Evolutionary conservation across 2,888 invertebrate species (phyloP).

Genomic region (Achlya flavicornis): DNA sequence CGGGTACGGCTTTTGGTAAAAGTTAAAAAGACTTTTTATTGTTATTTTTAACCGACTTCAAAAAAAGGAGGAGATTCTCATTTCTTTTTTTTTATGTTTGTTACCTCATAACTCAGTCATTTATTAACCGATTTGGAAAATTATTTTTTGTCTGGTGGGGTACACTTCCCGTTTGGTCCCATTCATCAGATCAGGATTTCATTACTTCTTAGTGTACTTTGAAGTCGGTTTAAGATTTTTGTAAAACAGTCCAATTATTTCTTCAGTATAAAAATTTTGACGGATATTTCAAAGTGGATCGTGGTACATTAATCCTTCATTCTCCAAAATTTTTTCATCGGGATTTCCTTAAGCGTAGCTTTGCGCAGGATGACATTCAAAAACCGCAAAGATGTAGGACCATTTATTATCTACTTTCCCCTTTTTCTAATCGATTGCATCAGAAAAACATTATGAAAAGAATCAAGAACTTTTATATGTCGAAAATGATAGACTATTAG

Average conservation of each 20-base stretch:
- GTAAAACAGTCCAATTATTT: too few species aligned
- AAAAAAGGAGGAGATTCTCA: too few species aligned
- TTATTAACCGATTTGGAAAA: too few species aligned
- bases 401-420: slow-evolving; percentile 17
- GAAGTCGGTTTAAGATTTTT: too few species aligned
- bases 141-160: too few species aligned
- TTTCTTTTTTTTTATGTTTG: too few species aligned
- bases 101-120: too few species aligned
- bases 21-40: not conserved
- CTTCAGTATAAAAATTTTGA: not conserved
- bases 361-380: slow-evolving; percentile 1
- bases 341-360: not conserved
- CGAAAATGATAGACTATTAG: not conserved
- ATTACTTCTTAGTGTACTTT: too few species aligned
- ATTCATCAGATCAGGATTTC: too few species aligned
- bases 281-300: not conserved
- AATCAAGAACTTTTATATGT: not conserved
- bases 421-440: slow-evolving; percentile 5
- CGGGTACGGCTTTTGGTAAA: too few species aligned
- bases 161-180: too few species aligned
- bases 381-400: not conserved
- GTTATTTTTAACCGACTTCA: too few species aligned
- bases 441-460: not conserved
- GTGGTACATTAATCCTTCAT: not conserved
- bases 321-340: not conserved